phyloP scores from a whole-genome alignment of 2,797 vertebrate genomes.

The Natrix natrix region DNA sequence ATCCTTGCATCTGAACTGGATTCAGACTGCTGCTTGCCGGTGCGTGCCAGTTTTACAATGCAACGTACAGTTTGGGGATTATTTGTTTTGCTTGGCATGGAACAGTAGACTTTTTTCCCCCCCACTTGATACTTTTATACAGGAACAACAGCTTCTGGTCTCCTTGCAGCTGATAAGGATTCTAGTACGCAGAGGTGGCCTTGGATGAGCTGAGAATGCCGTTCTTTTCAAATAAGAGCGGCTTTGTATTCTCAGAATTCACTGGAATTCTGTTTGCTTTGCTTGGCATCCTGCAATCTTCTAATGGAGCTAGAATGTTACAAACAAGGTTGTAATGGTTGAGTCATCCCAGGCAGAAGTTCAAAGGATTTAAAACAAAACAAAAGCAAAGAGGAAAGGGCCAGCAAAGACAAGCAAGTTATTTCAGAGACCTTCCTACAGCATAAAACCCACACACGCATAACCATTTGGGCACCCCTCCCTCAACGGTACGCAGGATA shows the following conservation, averaged over 20 bases:
- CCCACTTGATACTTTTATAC: slow-evolving; percentile 20
- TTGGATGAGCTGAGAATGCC: slow-evolving; percentile 5
- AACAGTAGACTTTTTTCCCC: slow-evolving; percentile 35
- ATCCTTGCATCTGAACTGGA: slow-evolving; percentile 13
- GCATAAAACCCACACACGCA: neutral
- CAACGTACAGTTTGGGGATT: slow-evolving; percentile 43
- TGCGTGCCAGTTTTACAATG: slow-evolving; percentile 5
- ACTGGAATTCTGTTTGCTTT: slow-evolving; percentile 54
- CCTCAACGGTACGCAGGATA: neutral
- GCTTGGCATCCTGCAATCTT: slow-evolving; percentile 46
- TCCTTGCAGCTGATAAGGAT: slow-evolving; percentile 60
- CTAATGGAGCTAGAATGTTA: slow-evolving; percentile 34
- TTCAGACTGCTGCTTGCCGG: neutral
- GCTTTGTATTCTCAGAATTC: slow-evolving; percentile 37
- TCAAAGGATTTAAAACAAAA: slow-evolving; percentile 21
- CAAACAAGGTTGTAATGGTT: slow-evolving; percentile 2
- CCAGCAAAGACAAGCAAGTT: slow-evolving; percentile 23
- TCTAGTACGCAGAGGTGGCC: slow-evolving; percentile 25
- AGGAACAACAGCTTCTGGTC: slow-evolving; percentile 57
- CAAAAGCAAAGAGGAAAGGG: slow-evolving; percentile 8
- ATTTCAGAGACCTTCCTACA: slow-evolving; percentile 5
- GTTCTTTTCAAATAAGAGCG: slow-evolving; percentile 39
- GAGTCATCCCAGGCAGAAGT: neutral
- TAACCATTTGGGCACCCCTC: neutral
- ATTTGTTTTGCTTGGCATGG: slow-evolving; percentile 67